These are phyloP conservation scores for Triplophysa rosa DNA, from an alignment of 2,113 vertebrate species.

Conservation along the genomic window DNA sequence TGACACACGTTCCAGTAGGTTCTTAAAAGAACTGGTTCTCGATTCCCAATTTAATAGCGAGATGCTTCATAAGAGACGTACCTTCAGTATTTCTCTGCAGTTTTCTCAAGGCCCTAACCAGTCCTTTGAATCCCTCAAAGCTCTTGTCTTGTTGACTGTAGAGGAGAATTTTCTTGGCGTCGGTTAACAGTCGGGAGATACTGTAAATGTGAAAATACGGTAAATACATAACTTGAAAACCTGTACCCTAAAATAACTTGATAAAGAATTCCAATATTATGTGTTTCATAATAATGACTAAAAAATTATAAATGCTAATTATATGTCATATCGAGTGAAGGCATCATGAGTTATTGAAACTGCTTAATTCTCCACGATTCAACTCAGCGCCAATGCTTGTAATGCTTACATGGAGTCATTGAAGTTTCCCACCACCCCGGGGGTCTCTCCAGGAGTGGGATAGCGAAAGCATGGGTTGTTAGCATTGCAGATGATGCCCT, in stretches of 20 bases:
- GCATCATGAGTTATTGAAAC: background rate
- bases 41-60: background rate
- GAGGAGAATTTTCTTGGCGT: constrained; percentile 89
- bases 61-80: constrained; percentile 56
- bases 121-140: constrained; percentile 73
- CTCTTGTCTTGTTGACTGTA: constrained; percentile 90
- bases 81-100: constrained; percentile 78
- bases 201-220: constrained; percentile 50
- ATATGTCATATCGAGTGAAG: background rate
- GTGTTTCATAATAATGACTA: too few relatives aligned
- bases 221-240: background rate
- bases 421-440: constrained; percentile 92
- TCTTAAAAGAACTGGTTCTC: background rate
- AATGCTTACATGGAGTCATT: constrained; percentile 93
- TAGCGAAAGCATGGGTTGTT: constrained; percentile 98
- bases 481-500: constrained; percentile 97
- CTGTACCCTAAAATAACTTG: background rate
- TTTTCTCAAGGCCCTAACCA: constrained; percentile 77
- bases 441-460: constrained; percentile 91
- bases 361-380: too few relatives aligned
- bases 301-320: too few relatives aligned
- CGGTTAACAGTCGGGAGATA: constrained; percentile 77
- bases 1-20: background rate
- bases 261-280: background rate
- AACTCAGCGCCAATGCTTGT: background rate